Base-by-base conservation (phyloP, 2,113 vertebrate genomes). In the Marcusenius ussheri region DNA sequence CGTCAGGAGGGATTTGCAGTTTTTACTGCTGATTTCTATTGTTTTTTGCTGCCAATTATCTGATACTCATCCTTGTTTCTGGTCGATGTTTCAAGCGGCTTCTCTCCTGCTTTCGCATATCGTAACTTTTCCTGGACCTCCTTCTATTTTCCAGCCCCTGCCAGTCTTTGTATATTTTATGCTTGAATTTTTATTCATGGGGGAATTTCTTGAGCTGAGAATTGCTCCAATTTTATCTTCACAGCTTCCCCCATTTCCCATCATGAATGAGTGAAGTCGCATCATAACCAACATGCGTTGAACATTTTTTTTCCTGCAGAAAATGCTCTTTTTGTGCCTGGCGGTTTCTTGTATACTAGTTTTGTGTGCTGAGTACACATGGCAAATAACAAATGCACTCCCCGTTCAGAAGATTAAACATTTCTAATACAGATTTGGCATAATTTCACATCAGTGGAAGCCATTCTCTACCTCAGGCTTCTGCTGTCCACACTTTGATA, bases 101-200 rank as follows among this genome's bases (percentile, higher is more conserved):
- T 84, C 83, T n/a, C 10, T 21, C 42, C 17, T 35, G 45, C 45
- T 47, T 83, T 83, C 39, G 2, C 83, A 46, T 84, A 47, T 66
- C 10, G 27, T 84, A 84, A 84, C 6, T 46, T 84, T 84, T 47
- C 45, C 42, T 0, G 7, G 15, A 35, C 39, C 42, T n/a, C 0
- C 62, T 31, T 4, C 80, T 24, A 47, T 83, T 83, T 83, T 46
- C 39, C 45, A 47, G 39, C 15, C 80, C 42, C 39, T 83, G 31
- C 7, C 5, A 42, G 80, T 3, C 15, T 83, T 83, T 83, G 21
- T 83, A 47, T 83, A 83, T 83, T 83, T 83, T 83, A 83, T 47
- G 80, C 80, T 83, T 47, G 80, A 83, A n/a, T 83, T 46, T 83
- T 83, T 83, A 83, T 45, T 46, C 80, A 47, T 47, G 45, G 80